These are phyloP conservation scores for Achlya flavicornis DNA, from an alignment of 2,888 invertebrate genomes.

Conservation along the genomic window DNA sequence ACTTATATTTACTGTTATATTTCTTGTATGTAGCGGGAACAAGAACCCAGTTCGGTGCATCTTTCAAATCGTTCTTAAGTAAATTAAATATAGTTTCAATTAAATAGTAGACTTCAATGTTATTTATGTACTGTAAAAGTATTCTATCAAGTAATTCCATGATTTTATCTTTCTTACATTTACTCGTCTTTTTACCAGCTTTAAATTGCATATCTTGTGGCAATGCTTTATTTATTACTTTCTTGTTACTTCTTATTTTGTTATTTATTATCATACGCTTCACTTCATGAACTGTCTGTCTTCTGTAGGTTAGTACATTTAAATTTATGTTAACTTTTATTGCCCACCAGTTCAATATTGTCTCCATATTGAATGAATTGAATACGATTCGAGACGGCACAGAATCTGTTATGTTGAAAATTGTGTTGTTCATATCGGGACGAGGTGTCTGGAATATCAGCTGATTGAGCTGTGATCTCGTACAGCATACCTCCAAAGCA, in stretches of 20 bases:
- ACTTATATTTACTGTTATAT: slow-evolving; percentile 46
- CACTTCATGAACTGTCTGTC: slow-evolving; percentile 37
- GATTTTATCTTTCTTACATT: neutral
- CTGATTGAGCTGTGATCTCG: slow-evolving; percentile 50
- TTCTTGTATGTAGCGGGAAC: slow-evolving; percentile 32
- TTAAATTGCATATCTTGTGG: slow-evolving; percentile 29
- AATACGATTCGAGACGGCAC: slow-evolving; percentile 36
- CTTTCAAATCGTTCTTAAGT: slow-evolving; percentile 34
- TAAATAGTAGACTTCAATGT: neutral
- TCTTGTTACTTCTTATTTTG: slow-evolving; percentile 27
- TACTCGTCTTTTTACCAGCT: neutral
- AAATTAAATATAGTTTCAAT: slow-evolving; percentile 25
- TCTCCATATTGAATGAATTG: slow-evolving; percentile 26
- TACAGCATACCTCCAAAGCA: slow-evolving; percentile 51
- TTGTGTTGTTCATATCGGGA: slow-evolving; percentile 35
- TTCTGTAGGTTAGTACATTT: slow-evolving; percentile 29
- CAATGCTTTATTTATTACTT: slow-evolving; percentile 15
- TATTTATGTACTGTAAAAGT: slow-evolving; percentile 11
- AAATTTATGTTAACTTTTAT: slow-evolving; percentile 39
- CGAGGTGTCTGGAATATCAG: slow-evolving; percentile 51
- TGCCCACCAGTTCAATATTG: slow-evolving; percentile 52
- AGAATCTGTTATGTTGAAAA: slow-evolving; percentile 48
- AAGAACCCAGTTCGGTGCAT: slow-evolving; percentile 14
- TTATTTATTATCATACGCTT: slow-evolving; percentile 47
- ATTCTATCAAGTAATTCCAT: neutral